phyloP scores from a whole-genome alignment of 2,797 vertebrate genomes.

The Parauchenoglanis ngamensis region DNA sequence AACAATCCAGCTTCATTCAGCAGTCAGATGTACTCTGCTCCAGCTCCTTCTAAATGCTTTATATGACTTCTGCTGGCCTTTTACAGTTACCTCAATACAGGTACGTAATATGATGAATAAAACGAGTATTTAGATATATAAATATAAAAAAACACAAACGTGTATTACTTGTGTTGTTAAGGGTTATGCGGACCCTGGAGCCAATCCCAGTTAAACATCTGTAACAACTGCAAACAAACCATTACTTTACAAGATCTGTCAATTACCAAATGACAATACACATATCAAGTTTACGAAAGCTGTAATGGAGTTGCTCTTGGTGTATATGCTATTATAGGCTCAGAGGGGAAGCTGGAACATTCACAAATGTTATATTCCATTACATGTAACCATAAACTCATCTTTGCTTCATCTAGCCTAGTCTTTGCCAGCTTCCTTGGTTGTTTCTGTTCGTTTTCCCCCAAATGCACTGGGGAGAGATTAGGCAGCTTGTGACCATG shows the following conservation, averaged over 20 bases:
- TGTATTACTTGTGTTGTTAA: too few relatives aligned
- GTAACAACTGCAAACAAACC: not conserved
- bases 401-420: not conserved
- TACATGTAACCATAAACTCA: not conserved
- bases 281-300: not conserved
- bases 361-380: not conserved
- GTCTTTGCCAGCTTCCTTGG: slow-evolving; percentile 41
- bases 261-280: not conserved
- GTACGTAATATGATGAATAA: not conserved
- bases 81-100: not conserved
- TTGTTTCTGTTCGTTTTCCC: slow-evolving; percentile 55
- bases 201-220: too few relatives aligned
- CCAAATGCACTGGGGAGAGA: slow-evolving; percentile 44
- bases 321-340: not conserved
- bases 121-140: not conserved
- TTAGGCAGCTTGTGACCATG: slow-evolving; percentile 54
- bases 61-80: not conserved
- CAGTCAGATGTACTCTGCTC: slow-evolving; percentile 12
- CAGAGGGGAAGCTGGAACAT: not conserved
- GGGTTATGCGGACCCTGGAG: too few relatives aligned
- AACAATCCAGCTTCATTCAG: slow-evolving; percentile 48
- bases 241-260: not conserved
- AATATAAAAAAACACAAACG: not conserved
- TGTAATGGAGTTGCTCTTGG: not conserved
- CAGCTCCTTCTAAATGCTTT: not conserved